A percentile compares a stretch with the other conserved stretches of the same genome.
Evolutionary conservation across 2,113 vertebrate genomes (phyloP).

Genomic region (Chrysemys picta): DNA sequence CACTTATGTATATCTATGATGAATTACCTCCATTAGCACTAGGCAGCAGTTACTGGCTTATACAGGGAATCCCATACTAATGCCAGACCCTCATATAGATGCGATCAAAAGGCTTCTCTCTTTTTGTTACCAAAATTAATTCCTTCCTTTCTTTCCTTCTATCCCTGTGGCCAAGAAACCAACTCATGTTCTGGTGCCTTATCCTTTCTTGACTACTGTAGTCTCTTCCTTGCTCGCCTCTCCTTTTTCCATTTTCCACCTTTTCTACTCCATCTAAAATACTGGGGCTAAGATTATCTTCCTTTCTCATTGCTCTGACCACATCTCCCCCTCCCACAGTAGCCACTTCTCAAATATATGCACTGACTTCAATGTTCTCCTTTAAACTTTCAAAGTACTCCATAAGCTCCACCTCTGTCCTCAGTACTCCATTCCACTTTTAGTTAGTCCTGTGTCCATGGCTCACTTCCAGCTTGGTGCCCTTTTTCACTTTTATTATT

Average conservation of each 20-base stretch:
- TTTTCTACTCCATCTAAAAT: background rate
- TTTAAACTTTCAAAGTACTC: background rate
- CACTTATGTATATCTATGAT: accelerated
- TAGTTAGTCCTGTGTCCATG: background rate
- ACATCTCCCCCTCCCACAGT: background rate
- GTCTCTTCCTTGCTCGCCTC: background rate
- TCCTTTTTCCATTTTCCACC: background rate
- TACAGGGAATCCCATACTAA: background rate
- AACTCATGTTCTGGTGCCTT: background rate
- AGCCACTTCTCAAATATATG: background rate
- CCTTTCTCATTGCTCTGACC: background rate
- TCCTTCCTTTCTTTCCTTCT: background rate
- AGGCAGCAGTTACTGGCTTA: background rate
- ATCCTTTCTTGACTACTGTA: background rate
- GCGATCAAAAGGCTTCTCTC: background rate
- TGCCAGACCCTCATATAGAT: accelerated
- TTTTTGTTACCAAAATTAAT: background rate
- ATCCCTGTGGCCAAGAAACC: background rate
- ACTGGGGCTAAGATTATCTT: background rate
- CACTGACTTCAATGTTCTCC: background rate
- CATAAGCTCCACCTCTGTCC: background rate
- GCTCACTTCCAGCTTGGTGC: background rate
- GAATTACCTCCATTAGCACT: background rate
- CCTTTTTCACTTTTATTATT: background rate
- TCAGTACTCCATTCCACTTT: background rate